These are phyloP conservation scores for Ditula angustiorana DNA, from an alignment of 2,888 invertebrate genomes.

Conservation along the genomic window DNA sequence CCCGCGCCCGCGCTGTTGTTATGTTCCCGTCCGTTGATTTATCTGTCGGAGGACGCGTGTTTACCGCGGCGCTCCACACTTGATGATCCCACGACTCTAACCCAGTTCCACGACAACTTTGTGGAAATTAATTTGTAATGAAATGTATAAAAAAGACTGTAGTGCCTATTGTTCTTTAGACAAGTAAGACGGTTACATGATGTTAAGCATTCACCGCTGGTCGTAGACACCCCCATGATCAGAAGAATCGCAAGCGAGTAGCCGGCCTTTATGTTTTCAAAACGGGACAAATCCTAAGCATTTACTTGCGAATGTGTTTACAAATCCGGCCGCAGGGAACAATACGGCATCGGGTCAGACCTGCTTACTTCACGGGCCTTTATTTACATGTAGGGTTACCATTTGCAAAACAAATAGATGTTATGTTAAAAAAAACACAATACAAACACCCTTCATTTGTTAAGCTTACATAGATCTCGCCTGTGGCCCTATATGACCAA, in stretches of 20 bases:
- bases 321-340: constrained; percentile 21
- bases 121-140: too few relatives aligned
- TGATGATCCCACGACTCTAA: background rate
- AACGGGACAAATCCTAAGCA: constrained; percentile 19
- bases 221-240: too few relatives aligned
- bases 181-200: too few relatives aligned
- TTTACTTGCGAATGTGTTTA: constrained; percentile 17
- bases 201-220: too few relatives aligned
- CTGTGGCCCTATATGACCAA: too few relatives aligned
- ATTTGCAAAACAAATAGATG: background rate
- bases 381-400: constrained; percentile 10
- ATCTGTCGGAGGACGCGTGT: background rate
- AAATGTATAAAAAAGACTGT: too few relatives aligned
- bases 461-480: too few relatives aligned
- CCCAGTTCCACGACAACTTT: background rate
- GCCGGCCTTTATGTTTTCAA: constrained; percentile 13
- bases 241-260: background rate
- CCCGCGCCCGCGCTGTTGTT: background rate
- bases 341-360: constrained; percentile 13
- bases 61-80: constrained; percentile 6
- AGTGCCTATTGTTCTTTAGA: too few relatives aligned
- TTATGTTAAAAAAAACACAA: background rate
- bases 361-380: constrained; percentile 11
- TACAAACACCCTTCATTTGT: too few relatives aligned
- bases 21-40: constrained; percentile 3